These are phyloP conservation scores for Taeniopygia guttata DNA, from an alignment of 2,797 vertebrate species.

Conservation along the genomic window DNA sequence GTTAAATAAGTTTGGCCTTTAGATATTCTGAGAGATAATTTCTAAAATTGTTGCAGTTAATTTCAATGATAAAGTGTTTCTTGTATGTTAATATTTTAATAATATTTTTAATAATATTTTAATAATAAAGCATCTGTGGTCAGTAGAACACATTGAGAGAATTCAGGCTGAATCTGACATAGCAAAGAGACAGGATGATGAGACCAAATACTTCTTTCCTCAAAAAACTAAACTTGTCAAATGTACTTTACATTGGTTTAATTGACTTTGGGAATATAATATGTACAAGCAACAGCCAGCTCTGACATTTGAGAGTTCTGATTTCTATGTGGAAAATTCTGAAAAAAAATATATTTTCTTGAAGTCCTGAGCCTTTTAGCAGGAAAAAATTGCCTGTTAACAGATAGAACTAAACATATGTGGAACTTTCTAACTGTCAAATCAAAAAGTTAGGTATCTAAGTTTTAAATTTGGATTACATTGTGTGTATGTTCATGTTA, in stretches of 20 bases:
- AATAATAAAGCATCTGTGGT: neutral
- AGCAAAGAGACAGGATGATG: neutral
- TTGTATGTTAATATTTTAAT: neutral
- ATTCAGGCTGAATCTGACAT: neutral
- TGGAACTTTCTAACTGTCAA: neutral
- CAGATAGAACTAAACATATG: neutral
- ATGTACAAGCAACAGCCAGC: neutral
- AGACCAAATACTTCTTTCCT: neutral
- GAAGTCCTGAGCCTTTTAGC: neutral
- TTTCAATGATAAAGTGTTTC: neutral
- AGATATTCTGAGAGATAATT: neutral
- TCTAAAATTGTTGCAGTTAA: neutral
- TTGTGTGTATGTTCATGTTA: neutral
- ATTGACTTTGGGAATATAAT: neutral
- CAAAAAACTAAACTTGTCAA: neutral
- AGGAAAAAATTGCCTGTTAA: neutral
- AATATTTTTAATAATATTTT: neutral
- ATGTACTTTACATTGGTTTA: neutral
- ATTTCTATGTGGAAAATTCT: neutral
- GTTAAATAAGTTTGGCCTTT: neutral
- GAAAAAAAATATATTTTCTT: neutral
- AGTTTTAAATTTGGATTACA: neutral
- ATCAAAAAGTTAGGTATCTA: neutral
- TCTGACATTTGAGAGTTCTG: neutral
- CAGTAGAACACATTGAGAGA: neutral